phyloP scores from a whole-genome alignment of 2,113 vertebrate species.

The Brachyistius frenatus region DNA sequence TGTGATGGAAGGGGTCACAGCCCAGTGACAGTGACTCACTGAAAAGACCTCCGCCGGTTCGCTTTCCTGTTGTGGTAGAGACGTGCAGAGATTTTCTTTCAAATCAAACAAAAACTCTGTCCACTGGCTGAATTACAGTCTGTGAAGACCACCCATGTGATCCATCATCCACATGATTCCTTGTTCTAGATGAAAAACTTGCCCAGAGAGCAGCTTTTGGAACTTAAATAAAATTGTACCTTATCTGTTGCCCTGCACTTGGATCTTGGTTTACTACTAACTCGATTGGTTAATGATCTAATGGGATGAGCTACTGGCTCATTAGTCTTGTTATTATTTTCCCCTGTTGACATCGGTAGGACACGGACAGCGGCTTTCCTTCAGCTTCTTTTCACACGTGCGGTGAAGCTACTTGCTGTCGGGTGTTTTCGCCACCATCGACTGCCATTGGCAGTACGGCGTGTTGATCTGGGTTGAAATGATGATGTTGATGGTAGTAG shows the following conservation, averaged over 20 bases:
- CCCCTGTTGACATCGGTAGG: no score
- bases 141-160: constrained; percentile 35
- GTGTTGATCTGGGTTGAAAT: no score
- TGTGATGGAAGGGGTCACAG: constrained; percentile 58
- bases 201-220: constrained; percentile 4
- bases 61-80: constrained; percentile 62
- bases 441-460: no score
- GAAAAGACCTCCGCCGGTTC: constrained; percentile 53
- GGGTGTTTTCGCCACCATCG: no score
- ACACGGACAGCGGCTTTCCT: no score
- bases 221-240: background rate
- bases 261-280: background rate
- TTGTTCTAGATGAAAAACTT: background rate
- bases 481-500: no score
- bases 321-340: background rate
- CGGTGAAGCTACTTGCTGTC: no score
- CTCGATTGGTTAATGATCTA: background rate
- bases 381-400: no score
- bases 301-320: background rate
- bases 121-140: constrained; percentile 15
- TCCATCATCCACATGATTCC: constrained; percentile 26
- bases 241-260: background rate
- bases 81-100: constrained; percentile 55
- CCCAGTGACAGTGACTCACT: constrained; percentile 54
- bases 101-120: constrained; percentile 46